Evolutionary conservation across 2,888 invertebrate genomes (phyloP), one percentile per base, ranked within the genome.

Genomic region (Sphinx pinastri): DNA sequence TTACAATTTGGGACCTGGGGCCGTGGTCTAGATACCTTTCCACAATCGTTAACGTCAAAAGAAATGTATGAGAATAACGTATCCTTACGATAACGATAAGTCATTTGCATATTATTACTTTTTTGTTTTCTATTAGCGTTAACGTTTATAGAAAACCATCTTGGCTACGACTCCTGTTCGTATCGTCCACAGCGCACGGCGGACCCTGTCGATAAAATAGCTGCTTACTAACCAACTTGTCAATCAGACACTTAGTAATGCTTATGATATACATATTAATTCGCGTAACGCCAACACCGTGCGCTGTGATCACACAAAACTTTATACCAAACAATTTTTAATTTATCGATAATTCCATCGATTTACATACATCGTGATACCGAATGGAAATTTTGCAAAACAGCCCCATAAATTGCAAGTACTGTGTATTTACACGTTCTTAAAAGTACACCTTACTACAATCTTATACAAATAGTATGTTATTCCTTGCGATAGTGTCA

Each of bases 341-440:
- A 51, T 13, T 11, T 10, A 55, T 19, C 55, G 55, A 55, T 16
- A 59, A 60, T 57, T 57, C 16, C 16, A 60, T 60, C 60, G 60
- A 60, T 60, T 47, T 49, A 55, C 55, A 55, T 25, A 55, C 16
- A 49, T 13, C 19, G 49, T 16, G 19, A 47, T 63, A 63, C 47
- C 13, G 49, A 38, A 54, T 10, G 31, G 31, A 72, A 70, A 73
- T 68, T 52, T 47, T 45, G 45, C 49, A 57, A 68, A 68, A 68
- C 68, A 68, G 58, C 52, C 68, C 68, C 47, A 70, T 59, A 59
- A 59, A 51, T 59, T 51, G 58, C 68, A 38, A 47, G 55, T 68
- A 55, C 68, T 58, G 51, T 83, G 82, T 90, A 93, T 93, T 89
- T 93, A 93, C 93, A 93, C 91, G 83, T 84, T 86, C 89, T 92